Percentiles rank a stretch among this genome's conserved stretches.
phyloP scores from a whole-genome alignment of 1,140 invertebrate genomes.

The Magallana angulata region DNA sequence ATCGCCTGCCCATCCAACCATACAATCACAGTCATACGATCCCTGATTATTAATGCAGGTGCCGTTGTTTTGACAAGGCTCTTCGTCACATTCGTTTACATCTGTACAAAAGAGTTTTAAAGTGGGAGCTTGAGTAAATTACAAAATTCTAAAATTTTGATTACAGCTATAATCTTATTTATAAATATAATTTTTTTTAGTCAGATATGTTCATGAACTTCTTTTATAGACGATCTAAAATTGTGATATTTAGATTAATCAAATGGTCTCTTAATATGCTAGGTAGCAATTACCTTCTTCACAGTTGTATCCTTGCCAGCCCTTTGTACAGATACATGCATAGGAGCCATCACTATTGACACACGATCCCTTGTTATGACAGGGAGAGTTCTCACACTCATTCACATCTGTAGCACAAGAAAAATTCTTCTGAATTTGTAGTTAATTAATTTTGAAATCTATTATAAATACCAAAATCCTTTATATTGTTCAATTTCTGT shows the following conservation, averaged over 20 bases:
- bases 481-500: too few relatives aligned
- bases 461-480: too few relatives aligned
- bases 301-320: conserved; percentile 95
- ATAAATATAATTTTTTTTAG: too few relatives aligned
- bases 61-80: conserved; percentile 82
- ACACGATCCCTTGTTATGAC: conserved; percentile 68
- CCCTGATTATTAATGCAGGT: conserved; percentile 62
- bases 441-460: too few relatives aligned
- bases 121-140: too few relatives aligned
- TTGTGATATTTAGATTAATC: too few relatives aligned
- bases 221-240: too few relatives aligned
- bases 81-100: conserved; percentile 44
- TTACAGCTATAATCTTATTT: too few relatives aligned
- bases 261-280: too few relatives aligned
- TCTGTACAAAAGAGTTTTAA: conserved; percentile 32
- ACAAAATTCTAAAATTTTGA: too few relatives aligned
- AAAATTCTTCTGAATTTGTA: too few relatives aligned
- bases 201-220: too few relatives aligned
- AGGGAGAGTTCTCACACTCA: conserved; percentile 66
- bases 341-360: conserved; percentile 80
- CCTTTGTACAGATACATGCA: conserved; percentile 94
- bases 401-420: conserved; percentile 60
- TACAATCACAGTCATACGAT: conserved; percentile 63
- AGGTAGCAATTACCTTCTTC: conserved; percentile 81
- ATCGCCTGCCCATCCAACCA: background rate